Evolutionary conservation across 2,113 vertebrate genomes (phyloP).

Genomic region (Naja naja): DNA sequence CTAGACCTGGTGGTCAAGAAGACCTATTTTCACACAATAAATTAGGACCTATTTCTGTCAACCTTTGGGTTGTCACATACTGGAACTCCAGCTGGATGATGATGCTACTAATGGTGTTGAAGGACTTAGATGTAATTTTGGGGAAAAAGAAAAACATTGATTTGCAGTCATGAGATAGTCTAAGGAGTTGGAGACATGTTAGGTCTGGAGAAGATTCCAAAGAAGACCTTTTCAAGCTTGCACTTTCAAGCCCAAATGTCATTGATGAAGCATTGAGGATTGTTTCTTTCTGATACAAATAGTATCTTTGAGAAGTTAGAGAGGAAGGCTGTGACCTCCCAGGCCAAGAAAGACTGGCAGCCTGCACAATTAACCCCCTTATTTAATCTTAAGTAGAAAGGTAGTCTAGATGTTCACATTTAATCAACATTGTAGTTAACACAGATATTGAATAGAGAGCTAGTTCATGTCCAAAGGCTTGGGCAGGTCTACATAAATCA

Average conservation of each 20-base stretch:
- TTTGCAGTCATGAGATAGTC: neutral
- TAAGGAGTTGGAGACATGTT: neutral
- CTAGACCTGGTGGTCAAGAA: neutral
- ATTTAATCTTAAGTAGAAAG: neutral
- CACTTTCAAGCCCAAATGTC: neutral
- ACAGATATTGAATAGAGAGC: neutral
- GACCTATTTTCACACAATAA: neutral
- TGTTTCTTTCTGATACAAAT: neutral
- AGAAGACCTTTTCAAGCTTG: neutral
- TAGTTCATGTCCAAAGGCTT: neutral
- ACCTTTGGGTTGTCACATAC: neutral
- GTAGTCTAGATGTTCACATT: neutral
- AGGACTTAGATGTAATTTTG: neutral
- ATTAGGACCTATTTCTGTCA: neutral
- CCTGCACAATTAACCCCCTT: neutral
- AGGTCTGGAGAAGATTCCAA: neutral
- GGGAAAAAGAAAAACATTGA: neutral
- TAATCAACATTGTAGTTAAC: neutral
- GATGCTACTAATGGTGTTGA: neutral
- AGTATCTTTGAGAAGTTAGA: neutral
- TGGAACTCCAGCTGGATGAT: neutral
- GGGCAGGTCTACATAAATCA: neutral
- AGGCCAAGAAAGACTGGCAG: neutral
- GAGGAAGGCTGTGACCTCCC: neutral
- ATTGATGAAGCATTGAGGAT: neutral